Percentiles rank a stretch among this genome's conserved stretches.
These are phyloP conservation scores for Odocoileus hemionus DNA, from an alignment of 2,113 vertebrate genomes.

Conservation along the genomic window DNA sequence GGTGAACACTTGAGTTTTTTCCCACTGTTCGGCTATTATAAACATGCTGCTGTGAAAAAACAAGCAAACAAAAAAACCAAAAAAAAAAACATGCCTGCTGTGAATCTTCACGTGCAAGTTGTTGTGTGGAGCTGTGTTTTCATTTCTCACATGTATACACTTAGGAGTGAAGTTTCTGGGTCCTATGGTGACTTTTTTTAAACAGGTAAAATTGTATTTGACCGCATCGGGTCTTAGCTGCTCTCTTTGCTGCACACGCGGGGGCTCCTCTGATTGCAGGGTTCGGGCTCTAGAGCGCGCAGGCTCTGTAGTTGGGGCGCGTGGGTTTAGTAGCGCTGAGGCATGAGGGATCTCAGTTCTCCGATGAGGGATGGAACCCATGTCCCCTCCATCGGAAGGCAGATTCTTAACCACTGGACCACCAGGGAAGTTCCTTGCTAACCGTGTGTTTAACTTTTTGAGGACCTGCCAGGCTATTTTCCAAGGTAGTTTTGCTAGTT, in stretches of 20 bases:
- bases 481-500: too few species aligned
- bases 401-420: not conserved
- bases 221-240: not conserved
- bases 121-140: not conserved
- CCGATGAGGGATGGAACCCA: not conserved
- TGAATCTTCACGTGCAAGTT: not conserved
- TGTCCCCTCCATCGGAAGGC: not conserved
- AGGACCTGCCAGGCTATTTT: not conserved
- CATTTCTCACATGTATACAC: not conserved
- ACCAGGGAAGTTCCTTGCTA: not conserved
- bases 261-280: not conserved
- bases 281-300: not conserved
- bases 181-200: not conserved
- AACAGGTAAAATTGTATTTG: not conserved
- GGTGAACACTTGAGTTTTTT: not conserved
- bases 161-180: not conserved
- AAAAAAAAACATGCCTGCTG: not conserved
- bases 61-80: too few species aligned
- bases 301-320: not conserved
- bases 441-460: not conserved
- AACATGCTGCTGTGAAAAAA: not conserved
- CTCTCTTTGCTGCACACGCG: not conserved
- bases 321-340: not conserved
- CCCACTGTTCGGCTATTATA: not conserved
- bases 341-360: not conserved